A percentile compares a stretch with the other conserved stretches of the same genome.
phyloP scores from a whole-genome alignment of 2,888 invertebrate genomes.

The Adela reaumurella region DNA sequence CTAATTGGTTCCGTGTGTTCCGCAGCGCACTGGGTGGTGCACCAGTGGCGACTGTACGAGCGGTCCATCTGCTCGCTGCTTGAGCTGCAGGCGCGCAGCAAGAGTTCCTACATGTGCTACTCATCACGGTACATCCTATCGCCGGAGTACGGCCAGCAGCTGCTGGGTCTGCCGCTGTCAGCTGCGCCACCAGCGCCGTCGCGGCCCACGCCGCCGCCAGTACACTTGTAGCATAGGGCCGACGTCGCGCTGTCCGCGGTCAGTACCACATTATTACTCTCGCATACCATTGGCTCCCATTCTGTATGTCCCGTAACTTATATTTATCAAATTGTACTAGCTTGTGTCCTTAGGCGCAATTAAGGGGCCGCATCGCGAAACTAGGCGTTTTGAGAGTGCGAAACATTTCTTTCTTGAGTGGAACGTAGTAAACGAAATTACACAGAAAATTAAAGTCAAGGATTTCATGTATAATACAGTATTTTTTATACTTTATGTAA shows the following conservation, averaged over 20 bases:
- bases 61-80: conserved; percentile 41
- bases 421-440: too few species aligned
- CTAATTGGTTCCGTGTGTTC: too few species aligned
- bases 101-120: conserved; percentile 39
- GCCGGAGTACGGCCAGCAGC: conserved; percentile 31
- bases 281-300: too few species aligned
- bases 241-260: conserved; percentile 30
- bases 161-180: conserved; percentile 37
- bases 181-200: conserved; percentile 27
- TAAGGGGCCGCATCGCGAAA: too few species aligned
- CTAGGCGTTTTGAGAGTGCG: too few species aligned
- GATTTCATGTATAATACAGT: too few species aligned
- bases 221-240: conserved; percentile 45
- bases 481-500: too few species aligned
- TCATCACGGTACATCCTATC: conserved; percentile 40
- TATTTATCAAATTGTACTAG: too few species aligned
- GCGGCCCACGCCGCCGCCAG: conserved; percentile 41
- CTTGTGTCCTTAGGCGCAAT: too few species aligned
- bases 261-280: background rate
- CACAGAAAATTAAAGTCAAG: too few species aligned
- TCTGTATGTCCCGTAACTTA: too few species aligned
- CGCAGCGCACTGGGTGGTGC: conserved; percentile 43
- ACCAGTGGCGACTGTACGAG: conserved; percentile 48
- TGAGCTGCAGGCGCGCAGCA: conserved; percentile 40
- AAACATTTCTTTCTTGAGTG: too few species aligned